Conservation (phyloP, 2,888 invertebrate genomes). For the Drosophila neutralis region DNA sequence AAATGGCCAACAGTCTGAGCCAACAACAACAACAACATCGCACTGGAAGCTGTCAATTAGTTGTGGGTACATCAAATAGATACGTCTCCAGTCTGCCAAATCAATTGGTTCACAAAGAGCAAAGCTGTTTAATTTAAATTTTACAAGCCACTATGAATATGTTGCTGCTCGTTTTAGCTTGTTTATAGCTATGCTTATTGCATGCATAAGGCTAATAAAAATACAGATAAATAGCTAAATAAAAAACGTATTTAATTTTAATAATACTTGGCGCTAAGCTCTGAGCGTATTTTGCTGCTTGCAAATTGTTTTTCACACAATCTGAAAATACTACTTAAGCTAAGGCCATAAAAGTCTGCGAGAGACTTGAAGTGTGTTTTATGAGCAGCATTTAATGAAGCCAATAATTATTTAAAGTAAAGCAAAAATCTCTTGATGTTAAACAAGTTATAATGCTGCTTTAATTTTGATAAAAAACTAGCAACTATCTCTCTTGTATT, state of each 20-base stretch:
- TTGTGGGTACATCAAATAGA: conserved; percentile 59
- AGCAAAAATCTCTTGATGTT: background rate
- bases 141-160: background rate
- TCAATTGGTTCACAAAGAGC: conserved; percentile 10
- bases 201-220: background rate
- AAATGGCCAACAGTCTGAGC: conserved; percentile 8
- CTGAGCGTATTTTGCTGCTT: background rate
- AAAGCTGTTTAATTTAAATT: conserved; percentile 7
- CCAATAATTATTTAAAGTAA: background rate
- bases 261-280: background rate
- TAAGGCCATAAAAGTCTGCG: background rate
- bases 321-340: background rate
- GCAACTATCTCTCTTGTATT: background rate
- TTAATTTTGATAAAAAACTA: background rate
- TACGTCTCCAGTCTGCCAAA: conserved; percentile 25
- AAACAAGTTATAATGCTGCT: background rate
- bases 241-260: background rate
- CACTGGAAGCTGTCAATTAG: conserved; percentile 73
- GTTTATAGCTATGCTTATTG: background rate
- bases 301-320: background rate
- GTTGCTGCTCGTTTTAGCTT: background rate
- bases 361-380: background rate
- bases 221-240: background rate
- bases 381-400: background rate
- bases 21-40: conserved; percentile 3